Evolutionary conservation across 2,888 invertebrate genomes (phyloP).

Genomic region (Neuroscelio doddi): DNA sequence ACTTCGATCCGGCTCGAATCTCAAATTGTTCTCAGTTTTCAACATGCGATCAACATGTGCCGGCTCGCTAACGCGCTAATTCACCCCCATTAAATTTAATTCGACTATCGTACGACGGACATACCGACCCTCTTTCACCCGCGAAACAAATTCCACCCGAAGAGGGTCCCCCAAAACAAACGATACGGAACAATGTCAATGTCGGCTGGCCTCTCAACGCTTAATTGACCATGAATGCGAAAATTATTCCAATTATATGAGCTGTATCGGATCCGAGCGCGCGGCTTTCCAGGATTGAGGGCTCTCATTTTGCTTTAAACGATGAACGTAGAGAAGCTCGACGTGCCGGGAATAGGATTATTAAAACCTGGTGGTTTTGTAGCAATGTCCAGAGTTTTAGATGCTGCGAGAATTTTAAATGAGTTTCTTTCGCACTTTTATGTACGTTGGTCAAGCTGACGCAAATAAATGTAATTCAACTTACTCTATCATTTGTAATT

Average conservation of each 20-base stretch:
- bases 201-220: constrained; percentile 18
- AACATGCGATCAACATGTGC: constrained; percentile 23
- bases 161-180: constrained; percentile 46
- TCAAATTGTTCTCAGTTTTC: constrained; percentile 44
- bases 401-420: no score
- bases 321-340: not conserved
- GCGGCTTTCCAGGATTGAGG: constrained; percentile 6
- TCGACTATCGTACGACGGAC: constrained; percentile 53
- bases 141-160: constrained; percentile 17
- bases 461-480: no score
- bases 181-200: constrained; percentile 9
- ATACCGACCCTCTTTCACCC: constrained; percentile 16
- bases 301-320: constrained; percentile 19
- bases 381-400: no score
- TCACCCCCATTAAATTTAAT: constrained; percentile 70
- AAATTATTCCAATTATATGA: constrained; percentile 42
- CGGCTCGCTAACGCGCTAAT: constrained; percentile 60
- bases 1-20: constrained; percentile 31
- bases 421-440: no score
- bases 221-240: constrained; percentile 45
- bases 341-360: constrained; percentile 3
- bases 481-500: no score
- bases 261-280: constrained; percentile 25
- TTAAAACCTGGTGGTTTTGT: no score
- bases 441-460: no score